Percentiles rank a stretch among this genome's conserved stretches.
Conservation (phyloP, 2,888 invertebrate genomes). For the Idaea straminata region DNA sequence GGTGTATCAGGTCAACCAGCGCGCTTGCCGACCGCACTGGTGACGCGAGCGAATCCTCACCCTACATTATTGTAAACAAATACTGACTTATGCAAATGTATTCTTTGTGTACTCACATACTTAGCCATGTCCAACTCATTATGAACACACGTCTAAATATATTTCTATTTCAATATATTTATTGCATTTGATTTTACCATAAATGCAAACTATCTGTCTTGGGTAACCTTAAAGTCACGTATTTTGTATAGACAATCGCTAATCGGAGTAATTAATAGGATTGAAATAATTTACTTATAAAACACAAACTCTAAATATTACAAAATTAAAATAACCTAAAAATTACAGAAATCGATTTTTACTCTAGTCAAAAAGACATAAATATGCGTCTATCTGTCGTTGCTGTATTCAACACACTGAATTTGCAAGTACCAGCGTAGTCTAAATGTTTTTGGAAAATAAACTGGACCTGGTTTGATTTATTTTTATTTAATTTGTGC, state of each 20-base stretch:
- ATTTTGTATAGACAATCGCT: not conserved
- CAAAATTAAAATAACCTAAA: too few relatives aligned
- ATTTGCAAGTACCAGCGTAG: too few relatives aligned
- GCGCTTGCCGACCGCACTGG: slow-evolving; percentile 15
- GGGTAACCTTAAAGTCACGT: not conserved
- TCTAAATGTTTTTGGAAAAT: too few relatives aligned
- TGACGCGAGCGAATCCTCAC: slow-evolving; percentile 20
- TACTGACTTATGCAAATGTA: slow-evolving; percentile 23
- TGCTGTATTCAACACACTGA: too few relatives aligned
- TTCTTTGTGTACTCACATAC: slow-evolving; percentile 12
- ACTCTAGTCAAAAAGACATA: too few relatives aligned
- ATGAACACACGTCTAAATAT: not conserved
- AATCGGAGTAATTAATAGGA: not conserved
- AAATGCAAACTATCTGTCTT: not conserved
- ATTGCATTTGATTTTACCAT: not conserved
- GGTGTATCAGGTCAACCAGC: slow-evolving; percentile 42
- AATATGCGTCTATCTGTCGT: too few relatives aligned
- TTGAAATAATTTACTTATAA: too few relatives aligned
- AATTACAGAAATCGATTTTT: too few relatives aligned
- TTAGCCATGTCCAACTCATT: not conserved
- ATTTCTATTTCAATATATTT: not conserved
- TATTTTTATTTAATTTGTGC: too few relatives aligned
- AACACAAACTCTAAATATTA: too few relatives aligned
- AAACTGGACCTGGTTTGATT: too few relatives aligned
- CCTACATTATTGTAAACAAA: slow-evolving; percentile 26